Conservation (phyloP, 2,888 invertebrate species). For the Catocala sponsa region DNA sequence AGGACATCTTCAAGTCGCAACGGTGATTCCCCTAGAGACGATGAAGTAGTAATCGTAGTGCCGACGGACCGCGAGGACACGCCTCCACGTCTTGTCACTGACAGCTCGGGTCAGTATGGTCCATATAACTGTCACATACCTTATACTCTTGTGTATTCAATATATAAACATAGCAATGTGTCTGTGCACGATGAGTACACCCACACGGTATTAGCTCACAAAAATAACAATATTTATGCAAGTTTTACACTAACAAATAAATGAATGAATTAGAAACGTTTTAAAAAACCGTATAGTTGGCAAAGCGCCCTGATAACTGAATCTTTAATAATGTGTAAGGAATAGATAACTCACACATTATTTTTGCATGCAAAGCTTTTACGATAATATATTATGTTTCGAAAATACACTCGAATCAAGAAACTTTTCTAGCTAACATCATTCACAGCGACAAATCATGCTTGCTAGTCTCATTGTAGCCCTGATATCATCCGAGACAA, state of each 20-base stretch:
- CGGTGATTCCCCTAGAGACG: slow-evolving; percentile 79
- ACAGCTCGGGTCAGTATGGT: slow-evolving; percentile 89
- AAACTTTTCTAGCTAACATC: slow-evolving; percentile 4
- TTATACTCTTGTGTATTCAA: slow-evolving; percentile 14
- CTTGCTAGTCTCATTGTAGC: slow-evolving; percentile 2
- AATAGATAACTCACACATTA: background rate
- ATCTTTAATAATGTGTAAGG: slow-evolving; percentile 13
- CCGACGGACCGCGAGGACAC: slow-evolving; percentile 84
- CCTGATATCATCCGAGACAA: slow-evolving; percentile 2
- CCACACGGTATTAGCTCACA: slow-evolving; percentile 17
- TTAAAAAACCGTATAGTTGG: slow-evolving; percentile 5
- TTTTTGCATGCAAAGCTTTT: slow-evolving; percentile 2
- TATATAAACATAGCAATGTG: slow-evolving; percentile 14
- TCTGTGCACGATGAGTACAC: slow-evolving; percentile 19
- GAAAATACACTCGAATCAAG: slow-evolving; percentile 11
- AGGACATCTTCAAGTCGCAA: slow-evolving; percentile 80
- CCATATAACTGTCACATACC: slow-evolving; percentile 11
- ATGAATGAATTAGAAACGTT: slow-evolving; percentile 9
- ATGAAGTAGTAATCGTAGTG: slow-evolving; percentile 83
- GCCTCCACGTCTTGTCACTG: slow-evolving; percentile 88
- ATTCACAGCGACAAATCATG: slow-evolving; percentile 5
- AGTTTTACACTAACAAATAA: slow-evolving; percentile 10
- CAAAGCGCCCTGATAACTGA: slow-evolving; percentile 4
- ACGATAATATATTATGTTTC: background rate
- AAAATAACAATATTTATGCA: slow-evolving; percentile 8